These are phyloP conservation scores for Pituophis catenifer DNA, from an alignment of 2,113 vertebrate genomes.

Conservation along the genomic window DNA sequence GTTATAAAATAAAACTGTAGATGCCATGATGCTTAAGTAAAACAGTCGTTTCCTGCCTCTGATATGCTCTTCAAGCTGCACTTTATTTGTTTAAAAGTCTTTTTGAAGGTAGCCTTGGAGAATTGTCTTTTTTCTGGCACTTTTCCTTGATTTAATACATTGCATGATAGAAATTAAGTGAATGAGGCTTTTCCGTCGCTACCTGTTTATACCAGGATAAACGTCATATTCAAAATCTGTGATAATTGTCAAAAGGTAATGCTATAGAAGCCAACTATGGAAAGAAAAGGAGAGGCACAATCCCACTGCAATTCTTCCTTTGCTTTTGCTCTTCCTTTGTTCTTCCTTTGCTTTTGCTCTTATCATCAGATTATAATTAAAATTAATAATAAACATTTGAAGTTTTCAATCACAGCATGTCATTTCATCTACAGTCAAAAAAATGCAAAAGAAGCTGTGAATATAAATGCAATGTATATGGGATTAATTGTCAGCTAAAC, in stretches of 20 bases:
- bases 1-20: not conserved
- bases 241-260: not conserved
- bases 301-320: not conserved
- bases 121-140: not conserved
- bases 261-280: not conserved
- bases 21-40: slow-evolving; percentile 32
- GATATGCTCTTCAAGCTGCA: not conserved
- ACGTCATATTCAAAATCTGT: not conserved
- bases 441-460: slow-evolving; percentile 53
- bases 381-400: slow-evolving; percentile 33
- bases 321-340: not conserved
- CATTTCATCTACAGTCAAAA: slow-evolving; percentile 53
- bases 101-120: slow-evolving; percentile 34
- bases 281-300: not conserved
- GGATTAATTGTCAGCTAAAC: slow-evolving; percentile 46
- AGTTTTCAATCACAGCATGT: slow-evolving; percentile 52
- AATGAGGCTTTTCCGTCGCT: not conserved
- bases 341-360: not conserved
- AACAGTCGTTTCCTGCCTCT: slow-evolving; percentile 34
- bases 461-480: slow-evolving; percentile 37
- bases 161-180: not conserved
- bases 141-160: not conserved
- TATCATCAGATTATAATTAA: slow-evolving; percentile 54
- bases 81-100: slow-evolving; percentile 28
- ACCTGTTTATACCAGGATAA: not conserved